Base-by-base conservation (phyloP, 2,888 invertebrate species). In the Drosophila merina region DNA sequence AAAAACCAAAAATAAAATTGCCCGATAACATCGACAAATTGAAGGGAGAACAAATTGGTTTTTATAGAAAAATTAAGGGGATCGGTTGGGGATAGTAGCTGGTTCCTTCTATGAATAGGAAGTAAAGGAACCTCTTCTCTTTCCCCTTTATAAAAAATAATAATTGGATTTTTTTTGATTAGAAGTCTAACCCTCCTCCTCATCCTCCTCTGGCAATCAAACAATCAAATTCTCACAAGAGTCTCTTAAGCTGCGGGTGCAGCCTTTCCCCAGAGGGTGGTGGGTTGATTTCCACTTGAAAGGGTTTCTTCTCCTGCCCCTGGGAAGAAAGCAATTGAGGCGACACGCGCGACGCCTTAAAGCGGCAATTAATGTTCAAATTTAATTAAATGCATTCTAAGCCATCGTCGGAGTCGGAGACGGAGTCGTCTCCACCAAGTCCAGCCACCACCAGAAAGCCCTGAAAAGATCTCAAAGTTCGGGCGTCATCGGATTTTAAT, bases 371-470 rank as follows among this genome's bases (percentile, higher is more conserved):
- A 84, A 86, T 75, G 82, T 58, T 72, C 70, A 76, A 88, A 88
- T 88, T 88, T 78, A 86, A 88, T 84, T 84, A 88, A 84, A 84
- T 70, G 87, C 84, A 75, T 77, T 77, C 64, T 56, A 57, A 74
- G 58, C 50, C 72, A 31, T 63, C 72, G 52, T 62, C 60, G 60
- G 36, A 60, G 33, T 9, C 33, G 33, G 1, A 10, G 7, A 3
- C 3, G 10, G 0, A 10, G 9, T 33, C 10, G 9, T 10, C 33
- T 9, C 10, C 2, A 9, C 31, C 9, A 33, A 5, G 25, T 12
- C 33, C 12, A 14, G 6, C 52, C 47, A 48, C 64, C 45, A 63
- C 49, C 54, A 44, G n/a, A 33, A 33, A 48, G 42, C 14, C 6
- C 3, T 7, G 4, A 33, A 33, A n/a, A 40, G 40, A 40, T 14